A percentile compares a stretch with the other conserved stretches of the same genome.
Evolutionary conservation across 2,113 vertebrate species (phyloP).

Genomic region (Oenanthe oenanthe): DNA sequence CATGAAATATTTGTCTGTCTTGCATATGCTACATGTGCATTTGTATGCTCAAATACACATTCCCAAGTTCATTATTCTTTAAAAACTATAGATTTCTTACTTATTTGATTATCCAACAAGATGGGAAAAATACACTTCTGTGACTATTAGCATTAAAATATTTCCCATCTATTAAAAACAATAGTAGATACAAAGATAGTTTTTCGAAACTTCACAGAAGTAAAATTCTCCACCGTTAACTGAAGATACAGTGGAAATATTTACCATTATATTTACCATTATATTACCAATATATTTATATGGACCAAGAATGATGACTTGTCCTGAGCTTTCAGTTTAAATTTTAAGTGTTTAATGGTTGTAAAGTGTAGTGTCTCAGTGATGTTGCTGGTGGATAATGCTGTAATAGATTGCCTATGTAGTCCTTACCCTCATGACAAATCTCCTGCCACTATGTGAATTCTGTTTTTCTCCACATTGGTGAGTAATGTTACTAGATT

Average conservation of each 20-base stretch:
- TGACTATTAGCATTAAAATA: not conserved
- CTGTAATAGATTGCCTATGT: not conserved
- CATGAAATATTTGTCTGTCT: not conserved
- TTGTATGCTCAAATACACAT: not conserved
- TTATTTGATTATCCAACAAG: not conserved
- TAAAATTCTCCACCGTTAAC: not conserved
- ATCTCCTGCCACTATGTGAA: not conserved
- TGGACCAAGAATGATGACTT: not conserved
- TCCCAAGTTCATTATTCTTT: not conserved
- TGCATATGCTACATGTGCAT: not conserved
- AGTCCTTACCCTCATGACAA: fast-evolving
- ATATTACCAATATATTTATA: too few relatives aligned
- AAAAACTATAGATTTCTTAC: not conserved
- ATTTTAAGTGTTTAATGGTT: not conserved
- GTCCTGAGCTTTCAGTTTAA: not conserved
- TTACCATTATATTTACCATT: too few relatives aligned
- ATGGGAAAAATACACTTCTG: not conserved
- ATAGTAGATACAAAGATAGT: not conserved
- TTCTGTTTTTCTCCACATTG: not conserved
- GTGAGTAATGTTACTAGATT: not conserved
- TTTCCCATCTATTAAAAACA: not conserved
- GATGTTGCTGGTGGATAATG: not conserved
- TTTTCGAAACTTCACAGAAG: not conserved
- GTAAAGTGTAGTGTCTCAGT: not conserved
- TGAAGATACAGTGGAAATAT: not conserved